These are phyloP conservation scores for Paramisgurnus dabryanus DNA, from an alignment of 2,113 vertebrate species.

Conservation along the genomic window DNA sequence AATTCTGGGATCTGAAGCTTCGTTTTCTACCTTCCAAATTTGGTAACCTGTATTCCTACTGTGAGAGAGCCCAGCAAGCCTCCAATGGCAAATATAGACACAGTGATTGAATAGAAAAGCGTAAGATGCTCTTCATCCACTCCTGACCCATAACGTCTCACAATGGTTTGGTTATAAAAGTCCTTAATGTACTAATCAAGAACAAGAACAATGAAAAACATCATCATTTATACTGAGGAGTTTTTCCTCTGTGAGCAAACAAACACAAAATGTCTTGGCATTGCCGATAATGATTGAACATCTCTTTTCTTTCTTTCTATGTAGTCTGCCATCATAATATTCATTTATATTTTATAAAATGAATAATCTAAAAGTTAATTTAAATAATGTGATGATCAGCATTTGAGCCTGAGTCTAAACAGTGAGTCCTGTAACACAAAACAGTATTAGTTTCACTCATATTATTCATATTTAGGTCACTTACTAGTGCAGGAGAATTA, in stretches of 20 bases:
- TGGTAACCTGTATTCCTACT: constrained; percentile 80
- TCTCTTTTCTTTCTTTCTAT: no score
- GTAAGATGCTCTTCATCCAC: constrained; percentile 70
- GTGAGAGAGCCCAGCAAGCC: constrained; percentile 83
- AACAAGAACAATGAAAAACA: constrained; percentile 17
- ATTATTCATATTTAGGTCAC: constrained; percentile 39
- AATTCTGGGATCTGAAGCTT: neutral
- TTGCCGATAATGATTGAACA: no score
- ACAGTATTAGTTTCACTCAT: no score
- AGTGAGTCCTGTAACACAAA: no score
- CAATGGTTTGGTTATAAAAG: constrained; percentile 83
- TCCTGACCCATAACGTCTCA: constrained; percentile 61
- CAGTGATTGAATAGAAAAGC: constrained; percentile 83
- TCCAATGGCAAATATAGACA: constrained; percentile 86
- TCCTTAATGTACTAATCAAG: constrained; percentile 82
- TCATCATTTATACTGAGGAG: neutral
- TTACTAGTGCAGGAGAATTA: constrained; percentile 84
- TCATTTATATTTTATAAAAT: no score
- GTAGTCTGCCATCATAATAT: no score
- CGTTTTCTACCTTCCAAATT: constrained; percentile 78
- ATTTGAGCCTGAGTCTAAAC: no score
- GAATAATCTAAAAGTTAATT: neutral
- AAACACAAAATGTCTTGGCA: no score
- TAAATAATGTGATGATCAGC: neutral
- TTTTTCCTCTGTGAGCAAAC: neutral